Evolutionary conservation across 2,113 vertebrate species (phyloP).

Genomic region (Muscicapa adusta): DNA sequence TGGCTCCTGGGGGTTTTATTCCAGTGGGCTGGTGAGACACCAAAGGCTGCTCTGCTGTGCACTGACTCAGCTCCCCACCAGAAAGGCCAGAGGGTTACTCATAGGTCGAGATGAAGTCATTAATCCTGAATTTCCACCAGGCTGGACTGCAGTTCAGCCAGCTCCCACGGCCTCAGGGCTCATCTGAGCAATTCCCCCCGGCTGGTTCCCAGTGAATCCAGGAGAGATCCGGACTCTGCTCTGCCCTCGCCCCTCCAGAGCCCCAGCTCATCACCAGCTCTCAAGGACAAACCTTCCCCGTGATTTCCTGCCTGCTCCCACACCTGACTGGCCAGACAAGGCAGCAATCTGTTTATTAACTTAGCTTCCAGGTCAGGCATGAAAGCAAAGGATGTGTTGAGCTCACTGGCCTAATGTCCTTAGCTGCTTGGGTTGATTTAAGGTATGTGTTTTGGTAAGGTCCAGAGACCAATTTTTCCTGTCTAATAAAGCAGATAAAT

Average conservation of each 20-base stretch:
- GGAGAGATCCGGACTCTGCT: rapidly evolving
- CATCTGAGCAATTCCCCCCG: not conserved
- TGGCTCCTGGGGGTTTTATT: not conserved
- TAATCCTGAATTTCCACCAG: not conserved
- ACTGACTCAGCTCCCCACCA: not conserved
- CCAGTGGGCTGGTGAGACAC: not conserved
- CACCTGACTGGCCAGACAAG: not conserved
- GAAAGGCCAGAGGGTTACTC: not conserved
- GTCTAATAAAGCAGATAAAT: not conserved
- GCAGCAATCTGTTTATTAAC: not conserved
- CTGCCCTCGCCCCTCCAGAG: rapidly evolving
- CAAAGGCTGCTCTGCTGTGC: not conserved
- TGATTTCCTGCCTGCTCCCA: not conserved
- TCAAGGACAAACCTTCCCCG: not conserved
- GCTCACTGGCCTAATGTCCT: not conserved
- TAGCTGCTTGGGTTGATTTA: not conserved
- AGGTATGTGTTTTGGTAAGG: not conserved
- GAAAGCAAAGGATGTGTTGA: not conserved
- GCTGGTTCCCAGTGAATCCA: rapidly evolving
- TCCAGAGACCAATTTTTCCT: not conserved
- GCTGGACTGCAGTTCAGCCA: not conserved
- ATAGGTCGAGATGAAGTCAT: not conserved
- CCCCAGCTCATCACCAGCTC: not conserved
- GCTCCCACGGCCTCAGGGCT: not conserved
- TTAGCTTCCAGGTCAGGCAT: not conserved